phyloP scores from a whole-genome alignment of 2,888 invertebrate genomes.

The Drosophila lacicola region DNA sequence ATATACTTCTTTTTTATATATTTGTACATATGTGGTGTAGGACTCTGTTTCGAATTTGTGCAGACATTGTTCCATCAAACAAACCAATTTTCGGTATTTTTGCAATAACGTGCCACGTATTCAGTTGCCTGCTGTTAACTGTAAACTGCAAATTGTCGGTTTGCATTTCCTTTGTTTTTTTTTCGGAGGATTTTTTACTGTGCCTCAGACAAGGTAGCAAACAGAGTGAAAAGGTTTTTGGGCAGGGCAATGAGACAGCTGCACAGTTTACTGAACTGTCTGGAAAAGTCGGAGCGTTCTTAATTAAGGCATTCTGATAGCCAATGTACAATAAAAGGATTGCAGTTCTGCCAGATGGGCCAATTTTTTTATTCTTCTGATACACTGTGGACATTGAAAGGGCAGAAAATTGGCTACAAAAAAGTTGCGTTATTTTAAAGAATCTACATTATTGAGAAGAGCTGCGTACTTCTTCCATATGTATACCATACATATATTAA shows the following conservation, averaged over 20 bases:
- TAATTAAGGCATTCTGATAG: constrained; percentile 73
- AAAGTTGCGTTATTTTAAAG: too few relatives aligned
- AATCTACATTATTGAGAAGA: too few relatives aligned
- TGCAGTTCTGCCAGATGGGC: constrained; percentile 24
- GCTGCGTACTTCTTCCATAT: too few relatives aligned
- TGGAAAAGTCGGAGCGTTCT: constrained; percentile 63
- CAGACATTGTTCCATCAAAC: constrained; percentile 76
- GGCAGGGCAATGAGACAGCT: constrained; percentile 12
- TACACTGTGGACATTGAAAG: neutral
- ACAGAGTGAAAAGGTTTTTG: constrained; percentile 20
- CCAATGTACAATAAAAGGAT: constrained; percentile 68
- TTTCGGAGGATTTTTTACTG: constrained; percentile 6
- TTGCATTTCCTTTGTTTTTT: constrained; percentile 51
- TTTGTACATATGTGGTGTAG: constrained; percentile 1
- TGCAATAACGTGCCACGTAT: constrained; percentile 60
- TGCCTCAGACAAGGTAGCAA: constrained; percentile 47
- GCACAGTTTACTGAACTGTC: constrained; percentile 47
- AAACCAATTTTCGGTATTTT: constrained; percentile 77
- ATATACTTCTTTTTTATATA: constrained; percentile 1
- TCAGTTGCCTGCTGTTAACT: constrained; percentile 59
- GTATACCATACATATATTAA: too few relatives aligned
- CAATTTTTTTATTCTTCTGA: neutral
- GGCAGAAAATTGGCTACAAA: neutral
- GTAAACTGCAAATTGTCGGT: constrained; percentile 77
- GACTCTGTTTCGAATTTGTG: constrained; percentile 42